phyloP scores from a whole-genome alignment of 2,797 vertebrate genomes.

The Malurus splendens region DNA sequence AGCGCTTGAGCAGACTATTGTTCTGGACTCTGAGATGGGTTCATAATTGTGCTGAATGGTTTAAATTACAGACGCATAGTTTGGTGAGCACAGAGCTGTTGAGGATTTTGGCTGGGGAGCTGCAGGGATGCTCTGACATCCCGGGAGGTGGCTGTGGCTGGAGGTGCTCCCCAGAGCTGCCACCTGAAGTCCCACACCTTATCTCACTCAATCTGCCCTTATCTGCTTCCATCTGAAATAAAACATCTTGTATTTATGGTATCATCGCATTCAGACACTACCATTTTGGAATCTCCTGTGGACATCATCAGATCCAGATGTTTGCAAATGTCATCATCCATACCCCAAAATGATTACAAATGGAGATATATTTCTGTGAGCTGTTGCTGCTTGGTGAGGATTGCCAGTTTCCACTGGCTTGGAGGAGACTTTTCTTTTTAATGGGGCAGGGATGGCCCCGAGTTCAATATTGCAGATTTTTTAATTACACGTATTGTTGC shows the following conservation, averaged over 20 bases:
- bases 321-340: slow-evolving; percentile 66
- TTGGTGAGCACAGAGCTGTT: slow-evolving; percentile 47
- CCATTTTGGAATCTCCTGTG: slow-evolving; percentile 68
- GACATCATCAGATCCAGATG: slow-evolving; percentile 73
- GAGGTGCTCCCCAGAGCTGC: slow-evolving; percentile 34
- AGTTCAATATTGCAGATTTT: slow-evolving; percentile 40
- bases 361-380: slow-evolving; percentile 50
- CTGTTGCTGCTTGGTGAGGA: slow-evolving; percentile 45
- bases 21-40: slow-evolving; percentile 50
- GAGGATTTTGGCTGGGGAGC: slow-evolving; percentile 55
- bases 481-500: neutral
- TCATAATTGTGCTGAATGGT: slow-evolving; percentile 49
- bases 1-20: slow-evolving; percentile 49
- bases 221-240: slow-evolving; percentile 55
- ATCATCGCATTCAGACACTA: slow-evolving; percentile 67
- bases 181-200: slow-evolving; percentile 31
- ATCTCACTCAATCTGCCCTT: slow-evolving; percentile 34
- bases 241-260: slow-evolving; percentile 59
- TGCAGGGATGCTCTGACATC: slow-evolving; percentile 31
- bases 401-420: slow-evolving; percentile 62
- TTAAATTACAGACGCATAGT: slow-evolving; percentile 56
- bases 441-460: slow-evolving; percentile 24
- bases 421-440: slow-evolving; percentile 46
- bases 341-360: slow-evolving; percentile 68
- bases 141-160: slow-evolving; percentile 22